Evolutionary conservation across 2,888 invertebrate species (phyloP).

Genomic region (Nephrotoma guestfalica): DNA sequence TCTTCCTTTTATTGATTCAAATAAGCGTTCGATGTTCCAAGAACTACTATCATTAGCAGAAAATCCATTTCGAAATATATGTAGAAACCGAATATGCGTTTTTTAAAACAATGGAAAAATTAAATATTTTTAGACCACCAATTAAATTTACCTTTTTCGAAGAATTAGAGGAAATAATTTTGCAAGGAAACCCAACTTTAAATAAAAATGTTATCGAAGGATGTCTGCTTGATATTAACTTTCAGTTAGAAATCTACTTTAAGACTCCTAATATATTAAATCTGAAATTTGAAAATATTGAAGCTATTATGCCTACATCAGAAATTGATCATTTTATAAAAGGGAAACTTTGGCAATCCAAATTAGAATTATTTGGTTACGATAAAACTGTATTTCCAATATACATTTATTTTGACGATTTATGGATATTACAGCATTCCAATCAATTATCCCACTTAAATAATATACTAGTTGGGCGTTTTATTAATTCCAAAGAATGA

Average conservation of each 20-base stretch:
- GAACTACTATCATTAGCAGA: not conserved
- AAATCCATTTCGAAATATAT: not conserved
- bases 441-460: too few species aligned
- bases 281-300: not conserved
- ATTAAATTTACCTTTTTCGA: not conserved
- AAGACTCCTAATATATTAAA: not conserved
- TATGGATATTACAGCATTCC: too few species aligned
- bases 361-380: not conserved
- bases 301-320: not conserved
- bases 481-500: too few species aligned
- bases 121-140: not conserved
- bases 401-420: not conserved
- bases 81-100: too few species aligned
- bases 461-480: too few species aligned
- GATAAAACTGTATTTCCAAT: not conserved
- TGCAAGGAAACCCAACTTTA: not conserved
- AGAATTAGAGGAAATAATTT: not conserved
- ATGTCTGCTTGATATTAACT: not conserved
- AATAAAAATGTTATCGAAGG: not conserved
- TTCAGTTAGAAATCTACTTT: not conserved
- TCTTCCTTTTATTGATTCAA: not conserved
- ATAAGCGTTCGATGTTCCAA: not conserved
- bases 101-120: not conserved
- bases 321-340: not conserved
- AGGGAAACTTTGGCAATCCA: not conserved